phyloP scores from a whole-genome alignment of 2,888 invertebrate species.

The Heliothis peltigera region DNA sequence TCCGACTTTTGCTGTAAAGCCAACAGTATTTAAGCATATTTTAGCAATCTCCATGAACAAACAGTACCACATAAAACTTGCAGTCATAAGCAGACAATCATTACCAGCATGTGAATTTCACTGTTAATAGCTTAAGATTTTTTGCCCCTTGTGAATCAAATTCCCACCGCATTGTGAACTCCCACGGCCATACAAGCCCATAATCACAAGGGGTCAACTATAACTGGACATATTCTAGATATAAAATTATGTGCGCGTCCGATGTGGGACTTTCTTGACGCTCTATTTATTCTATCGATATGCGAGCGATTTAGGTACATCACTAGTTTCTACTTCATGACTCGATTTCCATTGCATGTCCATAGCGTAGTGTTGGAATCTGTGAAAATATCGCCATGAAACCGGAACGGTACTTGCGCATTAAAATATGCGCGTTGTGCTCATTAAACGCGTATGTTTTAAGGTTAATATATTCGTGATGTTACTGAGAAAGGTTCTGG shows the following conservation, averaged over 20 bases:
- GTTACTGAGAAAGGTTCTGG: constrained; percentile 30
- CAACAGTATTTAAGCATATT: neutral
- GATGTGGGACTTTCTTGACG: constrained; percentile 54
- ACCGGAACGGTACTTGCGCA: constrained; percentile 58
- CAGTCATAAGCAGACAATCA: constrained; percentile 28
- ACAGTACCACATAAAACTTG: constrained; percentile 21
- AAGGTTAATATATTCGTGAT: constrained; percentile 52
- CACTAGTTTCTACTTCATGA: constrained; percentile 25
- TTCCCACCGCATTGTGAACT: constrained; percentile 38
- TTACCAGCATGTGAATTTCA: constrained; percentile 51
- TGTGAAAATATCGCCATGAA: constrained; percentile 65
- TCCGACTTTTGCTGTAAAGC: neutral
- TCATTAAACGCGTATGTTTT: constrained; percentile 43
- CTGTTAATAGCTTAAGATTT: constrained; percentile 42
- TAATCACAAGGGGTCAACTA: constrained; percentile 37
- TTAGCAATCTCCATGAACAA: neutral
- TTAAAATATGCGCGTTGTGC: constrained; percentile 49
- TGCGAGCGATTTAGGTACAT: constrained; percentile 48
- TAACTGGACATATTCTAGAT: constrained; percentile 46
- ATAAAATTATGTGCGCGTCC: constrained; percentile 29
- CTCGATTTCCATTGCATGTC: constrained; percentile 48
- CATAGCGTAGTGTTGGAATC: constrained; percentile 49
- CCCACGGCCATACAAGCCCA: constrained; percentile 33
- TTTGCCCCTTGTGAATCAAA: constrained; percentile 54
- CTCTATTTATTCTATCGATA: constrained; percentile 52